These are phyloP conservation scores for Oreochromis mossambicus DNA, from an alignment of 2,797 vertebrate genomes.

Conservation along the genomic window DNA sequence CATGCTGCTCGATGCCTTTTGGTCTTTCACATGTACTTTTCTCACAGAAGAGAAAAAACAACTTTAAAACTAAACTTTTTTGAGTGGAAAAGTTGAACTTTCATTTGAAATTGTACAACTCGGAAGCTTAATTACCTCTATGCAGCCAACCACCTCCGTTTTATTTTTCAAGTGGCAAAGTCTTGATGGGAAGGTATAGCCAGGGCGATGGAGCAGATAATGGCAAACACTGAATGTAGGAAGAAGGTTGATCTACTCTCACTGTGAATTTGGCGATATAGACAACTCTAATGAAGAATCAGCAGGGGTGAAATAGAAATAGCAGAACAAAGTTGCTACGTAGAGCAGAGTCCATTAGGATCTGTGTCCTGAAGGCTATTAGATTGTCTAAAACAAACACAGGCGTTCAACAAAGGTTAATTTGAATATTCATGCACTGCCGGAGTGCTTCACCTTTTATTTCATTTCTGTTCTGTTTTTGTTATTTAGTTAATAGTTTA, in stretches of 20 bases:
- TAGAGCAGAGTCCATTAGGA: constrained; percentile 27
- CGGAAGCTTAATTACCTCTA: constrained; percentile 33
- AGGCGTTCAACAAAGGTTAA: constrained; percentile 20
- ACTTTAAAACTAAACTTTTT: constrained; percentile 7
- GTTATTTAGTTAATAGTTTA: not conserved
- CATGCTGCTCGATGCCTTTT: constrained; percentile 23
- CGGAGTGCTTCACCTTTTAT: constrained; percentile 16
- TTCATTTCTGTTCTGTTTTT: not conserved
- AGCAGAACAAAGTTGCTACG: constrained; percentile 16
- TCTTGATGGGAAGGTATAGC: constrained; percentile 37
- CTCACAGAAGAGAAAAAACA: not conserved
- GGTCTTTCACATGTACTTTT: constrained; percentile 25
- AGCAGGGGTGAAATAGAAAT: constrained; percentile 46
- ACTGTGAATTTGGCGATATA: constrained; percentile 13
- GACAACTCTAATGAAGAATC: constrained; percentile 48
- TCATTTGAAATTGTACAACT: not conserved
- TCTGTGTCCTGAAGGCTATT: constrained; percentile 19
- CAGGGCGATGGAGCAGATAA: constrained; percentile 48
- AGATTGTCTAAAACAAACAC: constrained; percentile 14
- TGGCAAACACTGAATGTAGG: constrained; percentile 47
- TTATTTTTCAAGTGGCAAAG: not conserved
- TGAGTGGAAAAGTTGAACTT: constrained; percentile 16
- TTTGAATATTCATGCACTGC: constrained; percentile 30
- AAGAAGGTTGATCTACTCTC: constrained; percentile 27
- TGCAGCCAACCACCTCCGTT: not conserved